Evolutionary conservation across 2,888 invertebrate species (phyloP).

Genomic region (Griposia aprilina): DNA sequence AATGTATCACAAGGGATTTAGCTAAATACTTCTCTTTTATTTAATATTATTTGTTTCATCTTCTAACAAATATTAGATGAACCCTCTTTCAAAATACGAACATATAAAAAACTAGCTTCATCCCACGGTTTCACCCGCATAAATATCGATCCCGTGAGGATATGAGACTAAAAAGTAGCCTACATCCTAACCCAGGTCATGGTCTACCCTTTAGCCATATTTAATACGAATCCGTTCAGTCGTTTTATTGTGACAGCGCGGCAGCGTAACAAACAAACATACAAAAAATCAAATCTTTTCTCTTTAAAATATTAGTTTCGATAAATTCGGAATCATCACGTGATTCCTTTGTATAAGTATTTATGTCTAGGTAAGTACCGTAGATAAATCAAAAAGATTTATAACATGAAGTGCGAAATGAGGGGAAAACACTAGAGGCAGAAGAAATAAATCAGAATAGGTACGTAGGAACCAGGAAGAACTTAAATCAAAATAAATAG

Average conservation of each 20-base stretch:
- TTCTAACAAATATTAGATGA: conserved; percentile 17
- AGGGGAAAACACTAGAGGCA: no score
- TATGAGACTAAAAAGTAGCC: no score
- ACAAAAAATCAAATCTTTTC: no score
- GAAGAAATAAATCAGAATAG: conserved; percentile 1
- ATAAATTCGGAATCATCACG: background rate
- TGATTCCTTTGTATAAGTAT: background rate
- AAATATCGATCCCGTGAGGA: no score
- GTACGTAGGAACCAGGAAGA: background rate
- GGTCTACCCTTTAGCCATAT: no score
- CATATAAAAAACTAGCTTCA: background rate
- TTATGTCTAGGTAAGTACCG: background rate
- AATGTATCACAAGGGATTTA: background rate
- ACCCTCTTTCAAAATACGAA: no score
- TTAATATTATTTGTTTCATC: conserved; percentile 10
- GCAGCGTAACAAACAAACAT: no score
- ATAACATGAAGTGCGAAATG: background rate
- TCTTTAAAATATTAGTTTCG: no score
- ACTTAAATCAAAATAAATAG: background rate
- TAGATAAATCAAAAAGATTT: conserved; percentile 14
- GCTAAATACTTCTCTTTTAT: conserved; percentile 6
- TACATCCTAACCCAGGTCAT: no score
- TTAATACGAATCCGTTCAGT: no score
- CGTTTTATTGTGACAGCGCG: no score
- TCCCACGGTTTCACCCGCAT: no score